Evolutionary conservation across 2,113 vertebrate species (phyloP), one percentile per base, ranked within the genome.

Genomic region (Tragulus kanchil): DNA sequence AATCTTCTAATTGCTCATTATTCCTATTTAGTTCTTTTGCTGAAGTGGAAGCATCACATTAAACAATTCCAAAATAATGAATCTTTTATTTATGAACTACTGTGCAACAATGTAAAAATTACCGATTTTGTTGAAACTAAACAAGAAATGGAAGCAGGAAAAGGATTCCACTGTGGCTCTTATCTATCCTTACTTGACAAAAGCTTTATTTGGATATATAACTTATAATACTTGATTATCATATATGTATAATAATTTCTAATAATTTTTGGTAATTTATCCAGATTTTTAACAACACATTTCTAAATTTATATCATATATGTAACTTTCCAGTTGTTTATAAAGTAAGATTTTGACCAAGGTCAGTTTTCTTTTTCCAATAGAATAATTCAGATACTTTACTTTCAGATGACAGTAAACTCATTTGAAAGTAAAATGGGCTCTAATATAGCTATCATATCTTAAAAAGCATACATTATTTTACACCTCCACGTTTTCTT

Each of bases 1-100:
- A 52, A 61, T 16, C 3, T 82, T 78, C 45, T 95, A 94, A 92
- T 96, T 96, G 90, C 69, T 97, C 81, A 69, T 90, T 75, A 94
- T 90, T 92, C 69, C 79, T 89, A 8, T 3, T 96, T 42, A 84
- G 77, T 97, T 94, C 52, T 93, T 93, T 14, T 25, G 64, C 26
- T 92, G 15, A 16, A 75, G 50, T 77, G 77, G 79, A 71, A 89
- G 25, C 23, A 89, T 67, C 81, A 67, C 12, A 64, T 81, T 28
- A 75, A 98, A 97, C 50, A 71, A 36, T 87, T 95, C 19, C 79
- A 21, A 90, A 96, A 78, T 59, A 61, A 64, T 73, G 8, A 86
- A 71, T 90, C 26, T 90, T 65, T 92, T 90, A 89, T 79, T 64
- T 19, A 17, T 61, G 31, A 89, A 93, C 0, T 7, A 85, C 6